Percentiles rank a stretch among this genome's conserved stretches.
Evolutionary conservation across 2,113 vertebrate genomes (phyloP).

Genomic region (Mesitornis unicolor): DNA sequence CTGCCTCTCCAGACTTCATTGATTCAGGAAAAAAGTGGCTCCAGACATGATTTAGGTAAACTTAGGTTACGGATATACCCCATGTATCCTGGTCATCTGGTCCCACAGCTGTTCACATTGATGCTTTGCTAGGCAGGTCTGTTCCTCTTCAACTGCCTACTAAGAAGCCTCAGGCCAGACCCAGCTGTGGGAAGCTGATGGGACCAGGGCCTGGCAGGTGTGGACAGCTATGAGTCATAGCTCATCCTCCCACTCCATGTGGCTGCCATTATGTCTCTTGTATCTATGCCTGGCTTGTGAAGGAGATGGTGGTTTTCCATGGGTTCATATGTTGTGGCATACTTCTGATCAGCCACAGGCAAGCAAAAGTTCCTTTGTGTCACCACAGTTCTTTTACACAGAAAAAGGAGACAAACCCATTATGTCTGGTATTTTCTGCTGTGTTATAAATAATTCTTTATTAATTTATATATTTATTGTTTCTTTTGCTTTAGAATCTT

Average conservation of each 20-base stretch:
- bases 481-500: not conserved
- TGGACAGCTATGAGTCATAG: not conserved
- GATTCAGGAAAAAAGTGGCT: not conserved
- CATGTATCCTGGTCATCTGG: not conserved
- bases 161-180: not conserved
- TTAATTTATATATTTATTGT: not conserved
- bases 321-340: not conserved
- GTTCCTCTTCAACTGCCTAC: not conserved
- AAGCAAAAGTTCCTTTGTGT: not conserved
- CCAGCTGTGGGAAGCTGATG: not conserved
- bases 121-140: not conserved
- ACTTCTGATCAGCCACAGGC: not conserved
- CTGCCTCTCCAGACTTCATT: not conserved
- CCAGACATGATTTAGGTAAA: not conserved
- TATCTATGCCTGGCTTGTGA: not conserved
- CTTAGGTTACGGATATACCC: not conserved
- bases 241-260: not conserved
- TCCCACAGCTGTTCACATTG: not conserved
- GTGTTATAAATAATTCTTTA: not conserved
- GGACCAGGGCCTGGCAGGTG: not conserved
- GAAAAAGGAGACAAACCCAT: not conserved
- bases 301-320: not conserved
- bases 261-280: not conserved
- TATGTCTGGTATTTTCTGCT: not conserved
- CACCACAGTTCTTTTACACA: not conserved